phyloP scores from a whole-genome alignment of 2,888 invertebrate genomes.

The Nowickia ferox region DNA sequence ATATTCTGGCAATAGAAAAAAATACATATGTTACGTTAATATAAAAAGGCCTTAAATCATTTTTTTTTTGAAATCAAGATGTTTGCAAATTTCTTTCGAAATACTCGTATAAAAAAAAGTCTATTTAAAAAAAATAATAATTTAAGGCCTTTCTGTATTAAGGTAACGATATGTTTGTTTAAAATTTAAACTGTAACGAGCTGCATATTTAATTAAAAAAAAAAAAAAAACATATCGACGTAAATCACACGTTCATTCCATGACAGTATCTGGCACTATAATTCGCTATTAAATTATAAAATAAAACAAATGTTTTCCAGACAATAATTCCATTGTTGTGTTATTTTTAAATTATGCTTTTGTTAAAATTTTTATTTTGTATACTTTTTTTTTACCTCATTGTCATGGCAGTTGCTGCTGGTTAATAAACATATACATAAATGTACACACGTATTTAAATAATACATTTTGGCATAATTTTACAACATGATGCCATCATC shows the following conservation, averaged over 20 bases:
- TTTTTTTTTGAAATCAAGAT: too few relatives aligned
- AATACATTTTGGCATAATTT: constrained; percentile 59
- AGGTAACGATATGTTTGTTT: too few relatives aligned
- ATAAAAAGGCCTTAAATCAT: too few relatives aligned
- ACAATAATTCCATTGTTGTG: constrained; percentile 37
- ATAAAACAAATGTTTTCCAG: constrained; percentile 40
- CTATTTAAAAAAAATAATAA: too few relatives aligned
- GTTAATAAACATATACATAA: neutral
- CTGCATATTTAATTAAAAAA: too few relatives aligned
- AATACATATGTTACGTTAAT: too few relatives aligned
- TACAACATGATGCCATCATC: constrained; percentile 62
- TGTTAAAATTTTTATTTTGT: constrained; percentile 22
- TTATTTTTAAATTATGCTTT: constrained; percentile 51
- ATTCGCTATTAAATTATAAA: constrained; percentile 20
- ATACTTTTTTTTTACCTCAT: constrained; percentile 1
- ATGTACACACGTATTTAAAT: constrained; percentile 35
- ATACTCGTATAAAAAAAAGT: too few relatives aligned
- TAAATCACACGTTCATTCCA: neutral
- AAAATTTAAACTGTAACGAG: too few relatives aligned
- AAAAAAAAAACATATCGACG: neutral
- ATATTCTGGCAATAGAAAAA: too few relatives aligned
- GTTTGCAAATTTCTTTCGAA: too few relatives aligned
- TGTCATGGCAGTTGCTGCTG: constrained; percentile 44
- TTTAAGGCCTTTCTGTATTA: too few relatives aligned
- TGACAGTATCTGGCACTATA: neutral